Evolutionary conservation across 2,113 vertebrate genomes (phyloP).

Genomic region (Anthoscopus minutus): DNA sequence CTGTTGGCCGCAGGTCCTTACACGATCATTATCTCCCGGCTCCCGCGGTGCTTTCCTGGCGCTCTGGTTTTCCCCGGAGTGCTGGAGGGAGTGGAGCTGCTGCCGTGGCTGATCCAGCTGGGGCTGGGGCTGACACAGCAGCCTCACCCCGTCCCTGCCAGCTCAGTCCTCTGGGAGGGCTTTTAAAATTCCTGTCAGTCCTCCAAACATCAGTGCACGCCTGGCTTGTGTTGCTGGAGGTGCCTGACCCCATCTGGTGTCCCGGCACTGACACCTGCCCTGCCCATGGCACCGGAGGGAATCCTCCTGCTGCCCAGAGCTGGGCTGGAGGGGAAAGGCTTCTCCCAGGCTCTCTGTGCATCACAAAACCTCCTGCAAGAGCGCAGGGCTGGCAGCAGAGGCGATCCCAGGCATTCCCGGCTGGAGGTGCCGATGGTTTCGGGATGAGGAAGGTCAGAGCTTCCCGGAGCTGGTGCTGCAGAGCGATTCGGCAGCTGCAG

Average conservation of each 20-base stretch:
- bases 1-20: not conserved
- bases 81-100: not conserved
- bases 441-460: not conserved
- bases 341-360: not conserved
- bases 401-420: not conserved
- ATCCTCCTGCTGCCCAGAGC: not conserved
- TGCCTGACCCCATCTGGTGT: not conserved
- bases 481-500: not conserved
- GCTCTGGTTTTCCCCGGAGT: not conserved
- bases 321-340: not conserved
- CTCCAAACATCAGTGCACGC: accelerated
- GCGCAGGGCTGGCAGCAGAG: not conserved
- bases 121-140: not conserved
- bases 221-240: not conserved
- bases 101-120: not conserved
- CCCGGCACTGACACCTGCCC: accelerated
- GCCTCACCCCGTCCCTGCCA: not conserved
- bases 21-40: not conserved
- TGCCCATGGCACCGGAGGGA: not conserved
- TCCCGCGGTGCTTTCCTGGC: not conserved
- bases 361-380: accelerated
- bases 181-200: not conserved
- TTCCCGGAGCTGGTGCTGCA: not conserved
- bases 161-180: not conserved
- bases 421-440: not conserved